Conservation (phyloP, 2,888 invertebrate species). For the Polyploca ridens region DNA sequence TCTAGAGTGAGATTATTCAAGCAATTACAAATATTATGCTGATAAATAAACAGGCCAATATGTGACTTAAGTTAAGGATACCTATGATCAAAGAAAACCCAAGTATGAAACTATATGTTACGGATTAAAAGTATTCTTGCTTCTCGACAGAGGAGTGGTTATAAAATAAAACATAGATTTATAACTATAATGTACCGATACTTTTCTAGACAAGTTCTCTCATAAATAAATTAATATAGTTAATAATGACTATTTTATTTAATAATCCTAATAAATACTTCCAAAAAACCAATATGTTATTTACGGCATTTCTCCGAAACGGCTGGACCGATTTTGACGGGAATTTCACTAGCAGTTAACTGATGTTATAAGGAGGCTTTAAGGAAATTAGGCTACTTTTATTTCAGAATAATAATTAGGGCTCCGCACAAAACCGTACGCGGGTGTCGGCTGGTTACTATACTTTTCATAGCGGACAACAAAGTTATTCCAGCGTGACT, state of each 20-base stretch:
- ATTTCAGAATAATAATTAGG: no score
- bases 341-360: no score
- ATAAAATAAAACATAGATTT: neutral
- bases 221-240: constrained; percentile 12
- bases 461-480: constrained; percentile 9
- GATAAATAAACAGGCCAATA: neutral
- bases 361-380: no score
- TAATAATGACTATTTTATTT: constrained; percentile 2
- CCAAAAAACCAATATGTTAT: no score
- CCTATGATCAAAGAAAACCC: constrained; percentile 1
- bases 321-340: no score
- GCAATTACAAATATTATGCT: neutral
- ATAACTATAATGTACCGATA: constrained; percentile 6
- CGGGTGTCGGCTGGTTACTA: no score
- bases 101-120: neutral
- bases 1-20: constrained; percentile 6
- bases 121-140: constrained; percentile 6
- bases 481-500: neutral
- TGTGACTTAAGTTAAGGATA: neutral
- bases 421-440: no score
- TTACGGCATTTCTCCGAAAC: no score
- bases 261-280: no score
- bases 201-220: constrained; percentile 12
- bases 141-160: constrained; percentile 6
- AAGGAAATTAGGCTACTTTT: no score